Evolutionary conservation across 2,113 vertebrate genomes (phyloP).

Genomic region (Proterorhinus semilunaris): DNA sequence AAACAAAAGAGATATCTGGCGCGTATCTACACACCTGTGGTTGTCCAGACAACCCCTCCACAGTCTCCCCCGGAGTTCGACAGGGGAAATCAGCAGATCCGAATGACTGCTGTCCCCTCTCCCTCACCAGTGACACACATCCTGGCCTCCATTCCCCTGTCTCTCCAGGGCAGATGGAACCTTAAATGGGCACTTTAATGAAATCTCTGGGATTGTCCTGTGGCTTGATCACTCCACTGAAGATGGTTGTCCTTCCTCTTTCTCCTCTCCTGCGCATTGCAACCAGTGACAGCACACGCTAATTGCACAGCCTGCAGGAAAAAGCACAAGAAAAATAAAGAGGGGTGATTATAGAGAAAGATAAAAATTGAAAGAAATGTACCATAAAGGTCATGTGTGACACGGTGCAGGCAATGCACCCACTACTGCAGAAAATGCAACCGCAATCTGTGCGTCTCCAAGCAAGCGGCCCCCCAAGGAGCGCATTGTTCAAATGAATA

Average conservation of each 20-base stretch:
- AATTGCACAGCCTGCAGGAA: constrained; percentile 60
- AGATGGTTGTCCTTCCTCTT: constrained; percentile 19
- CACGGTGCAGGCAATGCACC: background rate
- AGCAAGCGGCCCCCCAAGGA: constrained; percentile 37
- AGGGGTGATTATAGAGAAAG: constrained; percentile 11
- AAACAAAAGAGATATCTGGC: too few species aligned
- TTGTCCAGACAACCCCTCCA: constrained; percentile 54
- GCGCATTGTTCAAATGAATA: constrained; percentile 73
- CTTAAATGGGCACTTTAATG: constrained; percentile 62
- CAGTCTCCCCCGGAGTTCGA: constrained; percentile 5
- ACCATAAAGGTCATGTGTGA: constrained; percentile 65
- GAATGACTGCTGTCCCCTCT: constrained; percentile 36
- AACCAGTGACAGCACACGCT: constrained; percentile 25
- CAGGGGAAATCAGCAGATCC: constrained; percentile 50
- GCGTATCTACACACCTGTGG: constrained; percentile 39
- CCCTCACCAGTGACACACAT: constrained; percentile 34
- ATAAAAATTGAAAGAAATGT: constrained; percentile 18
- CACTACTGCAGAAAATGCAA: constrained; percentile 4
- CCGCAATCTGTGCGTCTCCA: constrained; percentile 40
- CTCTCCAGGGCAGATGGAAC: constrained; percentile 44
- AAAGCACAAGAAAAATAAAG: constrained; percentile 2
- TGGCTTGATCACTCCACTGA: constrained; percentile 48
- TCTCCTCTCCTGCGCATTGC: constrained; percentile 6
- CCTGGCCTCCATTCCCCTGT: constrained; percentile 22
- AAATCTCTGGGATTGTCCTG: constrained; percentile 62